These are phyloP conservation scores for Ceryle rudis DNA, from an alignment of 2,797 vertebrate genomes.

Conservation along the genomic window DNA sequence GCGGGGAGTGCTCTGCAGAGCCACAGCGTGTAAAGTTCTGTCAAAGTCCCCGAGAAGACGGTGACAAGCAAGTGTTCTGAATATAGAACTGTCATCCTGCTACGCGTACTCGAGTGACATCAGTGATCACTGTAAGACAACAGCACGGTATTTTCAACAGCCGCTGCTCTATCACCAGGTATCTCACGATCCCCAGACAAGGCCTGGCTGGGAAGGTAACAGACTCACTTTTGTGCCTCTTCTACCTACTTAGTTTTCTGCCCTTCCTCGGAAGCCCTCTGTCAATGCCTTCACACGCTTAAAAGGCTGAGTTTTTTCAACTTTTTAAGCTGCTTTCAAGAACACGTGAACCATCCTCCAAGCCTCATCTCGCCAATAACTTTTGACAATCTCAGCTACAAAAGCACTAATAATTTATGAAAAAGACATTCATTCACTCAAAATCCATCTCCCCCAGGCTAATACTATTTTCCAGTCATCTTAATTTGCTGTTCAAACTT, in stretches of 20 bases:
- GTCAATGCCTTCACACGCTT: neutral
- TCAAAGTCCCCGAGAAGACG: neutral
- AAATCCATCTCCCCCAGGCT: neutral
- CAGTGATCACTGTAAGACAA: accelerated
- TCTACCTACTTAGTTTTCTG: neutral
- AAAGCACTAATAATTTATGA: neutral
- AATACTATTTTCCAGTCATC: neutral
- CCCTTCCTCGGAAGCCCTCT: neutral
- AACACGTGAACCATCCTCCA: neutral
- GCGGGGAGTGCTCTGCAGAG: neutral
- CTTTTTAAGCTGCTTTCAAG: neutral
- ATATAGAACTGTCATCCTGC: neutral
- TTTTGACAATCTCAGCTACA: neutral
- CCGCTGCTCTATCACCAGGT: accelerated
- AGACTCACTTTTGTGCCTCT: neutral
- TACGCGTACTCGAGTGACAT: neutral
- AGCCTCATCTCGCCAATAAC: neutral
- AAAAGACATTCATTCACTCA: neutral
- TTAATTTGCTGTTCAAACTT: neutral
- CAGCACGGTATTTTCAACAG: neutral
- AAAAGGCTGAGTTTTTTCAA: neutral
- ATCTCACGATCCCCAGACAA: neutral
- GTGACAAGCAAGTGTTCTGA: neutral
- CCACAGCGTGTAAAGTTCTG: neutral
- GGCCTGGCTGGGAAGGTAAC: neutral